phyloP scores from a whole-genome alignment of 1,140 invertebrate genomes.

The Rhagoletis zephyria region DNA sequence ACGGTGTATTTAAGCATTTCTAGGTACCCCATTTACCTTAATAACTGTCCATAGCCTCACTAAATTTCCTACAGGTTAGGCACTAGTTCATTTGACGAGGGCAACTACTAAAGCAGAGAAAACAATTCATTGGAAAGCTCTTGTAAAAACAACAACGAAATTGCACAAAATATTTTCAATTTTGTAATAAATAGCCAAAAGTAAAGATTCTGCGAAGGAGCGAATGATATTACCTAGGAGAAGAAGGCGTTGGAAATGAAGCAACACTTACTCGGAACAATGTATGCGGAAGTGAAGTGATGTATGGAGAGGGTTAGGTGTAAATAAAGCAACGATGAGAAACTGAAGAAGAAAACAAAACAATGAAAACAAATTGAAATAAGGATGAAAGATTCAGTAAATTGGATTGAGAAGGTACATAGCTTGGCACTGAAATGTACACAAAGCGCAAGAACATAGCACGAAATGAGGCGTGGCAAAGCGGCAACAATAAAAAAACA shows the following conservation, averaged over 20 bases:
- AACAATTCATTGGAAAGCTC: too few relatives aligned
- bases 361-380: neutral
- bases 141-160: constrained; percentile 1
- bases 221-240: neutral
- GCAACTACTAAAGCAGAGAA: too few relatives aligned
- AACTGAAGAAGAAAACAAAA: neutral
- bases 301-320: neutral
- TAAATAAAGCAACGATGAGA: neutral
- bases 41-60: too few relatives aligned
- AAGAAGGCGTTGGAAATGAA: neutral
- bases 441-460: neutral
- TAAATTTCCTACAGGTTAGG: too few relatives aligned
- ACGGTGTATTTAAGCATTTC: too few relatives aligned
- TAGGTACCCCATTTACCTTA: too few relatives aligned
- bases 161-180: neutral
- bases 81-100: too few relatives aligned
- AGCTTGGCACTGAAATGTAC: neutral
- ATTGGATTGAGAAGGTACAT: neutral
- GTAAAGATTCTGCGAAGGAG: neutral
- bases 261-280: neutral
- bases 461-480: constrained; percentile 43
- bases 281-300: neutral
- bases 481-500: constrained; percentile 48
- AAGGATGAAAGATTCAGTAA: neutral
- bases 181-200: neutral